Evolutionary conservation across 2,888 invertebrate species (phyloP).

Genomic region (Criorhina ranunculi): DNA sequence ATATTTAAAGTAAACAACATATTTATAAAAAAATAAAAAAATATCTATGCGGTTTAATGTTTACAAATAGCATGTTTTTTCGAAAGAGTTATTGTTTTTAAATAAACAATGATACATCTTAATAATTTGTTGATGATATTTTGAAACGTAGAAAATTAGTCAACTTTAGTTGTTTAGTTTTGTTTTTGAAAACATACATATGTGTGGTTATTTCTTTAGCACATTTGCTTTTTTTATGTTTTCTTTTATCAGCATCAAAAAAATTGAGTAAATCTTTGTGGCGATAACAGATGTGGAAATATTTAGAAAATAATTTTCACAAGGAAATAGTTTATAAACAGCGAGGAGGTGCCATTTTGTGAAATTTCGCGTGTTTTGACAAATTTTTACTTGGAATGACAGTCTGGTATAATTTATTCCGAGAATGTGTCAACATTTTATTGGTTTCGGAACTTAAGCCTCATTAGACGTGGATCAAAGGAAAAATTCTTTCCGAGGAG

Average conservation of each 20-base stretch:
- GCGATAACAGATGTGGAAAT: conserved; percentile 2
- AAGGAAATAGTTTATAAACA: background rate
- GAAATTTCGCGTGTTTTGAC: too few species aligned
- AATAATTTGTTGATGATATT: background rate
- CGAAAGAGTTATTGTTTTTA: background rate
- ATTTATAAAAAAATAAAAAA: conserved; percentile 6
- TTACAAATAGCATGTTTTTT: background rate
- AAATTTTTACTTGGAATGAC: too few species aligned
- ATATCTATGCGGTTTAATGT: conserved; percentile 5
- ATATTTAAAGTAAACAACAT: conserved; percentile 11
- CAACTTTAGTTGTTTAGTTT: background rate
- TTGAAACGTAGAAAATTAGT: conserved; percentile 2
- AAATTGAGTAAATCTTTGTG: background rate
- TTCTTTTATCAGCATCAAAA: background rate
- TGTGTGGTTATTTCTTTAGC: background rate
- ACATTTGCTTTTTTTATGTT: background rate
- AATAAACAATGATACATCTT: conserved; percentile 1
- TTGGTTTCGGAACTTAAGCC: too few species aligned
- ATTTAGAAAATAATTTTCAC: conserved; percentile 4
- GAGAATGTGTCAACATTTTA: too few species aligned
- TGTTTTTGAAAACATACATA: background rate
- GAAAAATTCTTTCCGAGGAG: too few species aligned
- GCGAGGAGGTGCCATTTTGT: background rate
- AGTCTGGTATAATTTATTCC: too few species aligned
- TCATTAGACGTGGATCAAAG: too few species aligned